Percentiles rank a stretch among this genome's conserved stretches.
These are phyloP conservation scores for Phanerotoma sp. DNA, from an alignment of 2,888 invertebrate species.

Conservation along the genomic window DNA sequence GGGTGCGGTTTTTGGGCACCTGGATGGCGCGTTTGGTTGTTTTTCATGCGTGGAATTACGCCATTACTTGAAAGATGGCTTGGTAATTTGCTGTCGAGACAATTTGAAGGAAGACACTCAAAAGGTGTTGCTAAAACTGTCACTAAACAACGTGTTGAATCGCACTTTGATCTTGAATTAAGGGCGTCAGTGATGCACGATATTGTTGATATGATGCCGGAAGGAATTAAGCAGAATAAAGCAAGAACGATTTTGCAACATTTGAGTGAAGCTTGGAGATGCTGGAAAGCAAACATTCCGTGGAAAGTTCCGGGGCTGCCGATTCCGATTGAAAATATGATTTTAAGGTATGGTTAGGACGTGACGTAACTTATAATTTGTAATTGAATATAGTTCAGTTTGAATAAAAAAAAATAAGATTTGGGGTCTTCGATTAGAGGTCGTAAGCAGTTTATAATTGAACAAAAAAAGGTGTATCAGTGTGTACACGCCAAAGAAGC, in stretches of 20 bases:
- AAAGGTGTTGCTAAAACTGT: constrained; percentile 99
- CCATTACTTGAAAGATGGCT: constrained; percentile 97
- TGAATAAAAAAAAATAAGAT: no score
- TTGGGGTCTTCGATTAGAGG: no score
- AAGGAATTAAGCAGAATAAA: constrained; percentile 99
- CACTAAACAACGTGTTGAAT: constrained; percentile 98
- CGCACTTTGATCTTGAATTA: constrained; percentile 98
- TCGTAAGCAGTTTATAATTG: no score
- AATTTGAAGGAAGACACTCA: constrained; percentile 99
- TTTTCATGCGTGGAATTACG: constrained; percentile 99
- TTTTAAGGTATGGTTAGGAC: no score
- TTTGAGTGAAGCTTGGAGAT: constrained; percentile 98
- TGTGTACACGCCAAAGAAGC: no score
- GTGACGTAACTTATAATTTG: no score
- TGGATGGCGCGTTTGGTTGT: constrained; percentile 99
- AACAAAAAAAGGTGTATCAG: no score
- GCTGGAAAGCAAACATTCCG: constrained; percentile 99
- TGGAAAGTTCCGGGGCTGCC: constrained; percentile 99
- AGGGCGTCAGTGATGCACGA: constrained; percentile 97
- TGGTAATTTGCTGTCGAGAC: constrained; percentile 96
- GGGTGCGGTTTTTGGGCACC: constrained; percentile 99
- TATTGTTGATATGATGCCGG: constrained; percentile 99
- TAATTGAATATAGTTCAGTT: no score
- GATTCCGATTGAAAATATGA: constrained; percentile 99
- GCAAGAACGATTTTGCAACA: constrained; percentile 98